Base-by-base conservation (phyloP, 2,113 vertebrate species). In the Megaceryle torquata region DNA sequence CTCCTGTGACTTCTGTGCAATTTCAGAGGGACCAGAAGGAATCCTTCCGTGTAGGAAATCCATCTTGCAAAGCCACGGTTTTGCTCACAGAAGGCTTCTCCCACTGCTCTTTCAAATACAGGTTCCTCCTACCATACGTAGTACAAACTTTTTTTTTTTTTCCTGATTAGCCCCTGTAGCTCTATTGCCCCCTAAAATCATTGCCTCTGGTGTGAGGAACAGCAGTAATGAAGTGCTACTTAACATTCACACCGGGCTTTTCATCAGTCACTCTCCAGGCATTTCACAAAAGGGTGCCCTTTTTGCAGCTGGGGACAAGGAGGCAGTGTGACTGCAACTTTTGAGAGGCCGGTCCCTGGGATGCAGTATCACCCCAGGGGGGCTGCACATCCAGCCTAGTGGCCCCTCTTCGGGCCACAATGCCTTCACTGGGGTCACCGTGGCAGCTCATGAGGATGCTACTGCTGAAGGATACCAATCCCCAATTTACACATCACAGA, bases 11-110 rank as follows among this genome's bases (percentile, higher is more conserved):
- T 96, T 95, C 76, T 0, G 1, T 60, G 72, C n/a, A 48, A 37
- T 96, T 91, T 95, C 83, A 87, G 77, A 67, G 67, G 80, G 74
- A 94, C 91, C 53, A 77, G 50, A 50, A 95, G 74, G 41, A 96
- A 82, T 88, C 83, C 29, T 75, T 84, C 72, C 70, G 13, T 54
- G 74, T 33, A 70, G 44, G 46, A 91, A 96, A 94, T 67, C 31
- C 54, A 82, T 48, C 57, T 72, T 72, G 41, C 28, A 89, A 89
- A 79, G 28, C 37, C 76, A 82, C 33, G 0, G 33, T 86, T 93
- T 93, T 68, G 46, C 51, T 91, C 24, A 80, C 22, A 80, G 37
- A 69, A 69, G n/a, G 10, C 67, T 95, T 91, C 54, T 61, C 35
- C 29, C 33, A 9, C 31, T 63, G 37, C 31, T 44, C 72, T 80